Base-by-base conservation (phyloP, 2,888 invertebrate species). In the Brachypterus glaber region DNA sequence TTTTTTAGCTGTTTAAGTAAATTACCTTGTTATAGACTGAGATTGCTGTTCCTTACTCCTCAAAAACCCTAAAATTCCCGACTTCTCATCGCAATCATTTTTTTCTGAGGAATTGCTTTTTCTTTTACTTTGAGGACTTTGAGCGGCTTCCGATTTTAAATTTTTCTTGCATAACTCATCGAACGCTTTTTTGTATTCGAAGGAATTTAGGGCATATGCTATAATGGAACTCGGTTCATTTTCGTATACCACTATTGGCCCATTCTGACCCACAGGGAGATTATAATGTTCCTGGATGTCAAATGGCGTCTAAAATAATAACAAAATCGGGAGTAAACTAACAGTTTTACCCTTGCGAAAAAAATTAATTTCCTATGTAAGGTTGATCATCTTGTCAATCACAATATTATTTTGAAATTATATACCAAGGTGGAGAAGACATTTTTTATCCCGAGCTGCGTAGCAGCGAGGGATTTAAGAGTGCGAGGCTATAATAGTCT, bases 151-250 rank as follows among this genome's bases (percentile, higher is more conserved):
- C 0, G 53, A 43, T 16, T 42, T 47, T 8, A 32, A 9, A 5
- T 35, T 21, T 33, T 50, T 51, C 33, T 51, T 57, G 49, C 54
- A 3, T n/a, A 62, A 41, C 29, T 73, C 75, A 11, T 72, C 71
- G n/a, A 80, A 57, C 1, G 71, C 63, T 33, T 70, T 72, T 48
- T 77, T 78, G 57, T 88, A 87, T 35, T 85, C 83, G 9, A 63
- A 63, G 0, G 82, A 82, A 40, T 79, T 79, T 14, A 92, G 64
- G 1, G 86, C 78, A 57, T 86, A 88, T 0, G 90, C 86, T 41
- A 92, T 84, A 35, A 91, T 81, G 0, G 88, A 89, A 46, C 87
- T 85, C 0, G 82, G 79, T 60, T 90, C 87, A 26, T 73, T 75
- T 58, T 89, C 88, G 50, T 80, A 79, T 0, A 90, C 82, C 2